phyloP scores from a whole-genome alignment of 2,888 invertebrate species.

The Cactoblastis cactorum region DNA sequence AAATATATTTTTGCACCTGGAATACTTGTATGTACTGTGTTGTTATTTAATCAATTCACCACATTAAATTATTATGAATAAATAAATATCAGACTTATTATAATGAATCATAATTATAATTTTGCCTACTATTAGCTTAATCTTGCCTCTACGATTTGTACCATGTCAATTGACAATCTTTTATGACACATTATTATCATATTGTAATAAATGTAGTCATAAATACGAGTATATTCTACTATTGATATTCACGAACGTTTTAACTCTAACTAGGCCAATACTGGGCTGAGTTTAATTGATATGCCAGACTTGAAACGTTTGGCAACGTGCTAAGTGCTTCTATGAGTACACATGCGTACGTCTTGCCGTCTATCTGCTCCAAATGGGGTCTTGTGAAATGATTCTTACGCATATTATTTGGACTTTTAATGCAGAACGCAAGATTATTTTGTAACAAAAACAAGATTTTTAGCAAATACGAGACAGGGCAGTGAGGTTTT shows the following conservation, averaged over 20 bases:
- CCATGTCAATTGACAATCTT: background rate
- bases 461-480: background rate
- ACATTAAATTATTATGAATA: too few species aligned
- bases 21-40: too few species aligned
- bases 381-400: conserved; percentile 6
- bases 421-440: conserved; percentile 1
- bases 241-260: conserved; percentile 42
- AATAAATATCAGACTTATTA: too few species aligned
- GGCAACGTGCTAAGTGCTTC: conserved; percentile 41
- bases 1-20: too few species aligned
- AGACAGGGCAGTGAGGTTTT: too few species aligned
- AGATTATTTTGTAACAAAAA: conserved; percentile 1
- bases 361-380: conserved; percentile 1
- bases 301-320: conserved; percentile 52
- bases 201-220: background rate
- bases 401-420: conserved; percentile 4
- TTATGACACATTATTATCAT: background rate
- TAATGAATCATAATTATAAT: too few species aligned
- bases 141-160: too few species aligned
- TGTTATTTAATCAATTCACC: too few species aligned
- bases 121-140: too few species aligned
- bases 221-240: too few species aligned
- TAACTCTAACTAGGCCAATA: conserved; percentile 48
- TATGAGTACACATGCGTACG: conserved; percentile 19
- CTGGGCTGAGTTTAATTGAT: conserved; percentile 52